Conservation (phyloP, 2,113 vertebrate species). For the Ariopsis seemanni region DNA sequence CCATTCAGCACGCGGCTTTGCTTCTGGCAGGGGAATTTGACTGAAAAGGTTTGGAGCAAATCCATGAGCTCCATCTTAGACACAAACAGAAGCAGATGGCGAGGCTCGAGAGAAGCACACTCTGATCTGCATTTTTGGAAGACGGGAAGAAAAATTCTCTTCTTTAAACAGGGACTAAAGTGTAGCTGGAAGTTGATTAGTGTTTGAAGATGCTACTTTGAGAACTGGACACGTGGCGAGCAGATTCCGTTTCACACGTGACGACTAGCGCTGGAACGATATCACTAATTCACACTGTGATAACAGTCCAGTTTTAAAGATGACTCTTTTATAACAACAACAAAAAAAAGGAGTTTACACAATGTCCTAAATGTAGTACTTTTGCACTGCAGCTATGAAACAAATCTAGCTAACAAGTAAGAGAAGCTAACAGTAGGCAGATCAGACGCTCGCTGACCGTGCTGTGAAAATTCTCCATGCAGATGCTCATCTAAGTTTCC, state of each 20-base stretch:
- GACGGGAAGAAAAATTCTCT: background rate
- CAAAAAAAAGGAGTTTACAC: background rate
- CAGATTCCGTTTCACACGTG: background rate
- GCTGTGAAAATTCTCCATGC: too few relatives aligned
- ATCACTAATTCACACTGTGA: background rate
- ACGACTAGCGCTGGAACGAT: background rate
- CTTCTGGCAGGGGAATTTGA: constrained; percentile 28
- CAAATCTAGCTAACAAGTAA: background rate
- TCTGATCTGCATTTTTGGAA: constrained; percentile 34
- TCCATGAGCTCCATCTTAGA: constrained; percentile 33
- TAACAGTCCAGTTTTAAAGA: background rate
- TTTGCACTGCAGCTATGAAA: background rate
- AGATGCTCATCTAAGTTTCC: too few relatives aligned
- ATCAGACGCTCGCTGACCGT: too few relatives aligned
- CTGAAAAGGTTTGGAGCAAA: constrained; percentile 34
- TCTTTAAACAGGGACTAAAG: constrained; percentile 26
- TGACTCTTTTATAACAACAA: background rate
- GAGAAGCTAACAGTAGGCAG: background rate
- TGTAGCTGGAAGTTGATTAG: constrained; percentile 21
- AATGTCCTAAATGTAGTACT: background rate
- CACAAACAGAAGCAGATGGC: constrained; percentile 52
- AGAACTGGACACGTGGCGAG: background rate
- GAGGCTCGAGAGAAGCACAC: constrained; percentile 27
- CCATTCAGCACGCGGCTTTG: constrained; percentile 23
- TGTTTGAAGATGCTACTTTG: background rate